phyloP scores from a whole-genome alignment of 2,113 vertebrate species.

The Sarotherodon lohbergeri region DNA sequence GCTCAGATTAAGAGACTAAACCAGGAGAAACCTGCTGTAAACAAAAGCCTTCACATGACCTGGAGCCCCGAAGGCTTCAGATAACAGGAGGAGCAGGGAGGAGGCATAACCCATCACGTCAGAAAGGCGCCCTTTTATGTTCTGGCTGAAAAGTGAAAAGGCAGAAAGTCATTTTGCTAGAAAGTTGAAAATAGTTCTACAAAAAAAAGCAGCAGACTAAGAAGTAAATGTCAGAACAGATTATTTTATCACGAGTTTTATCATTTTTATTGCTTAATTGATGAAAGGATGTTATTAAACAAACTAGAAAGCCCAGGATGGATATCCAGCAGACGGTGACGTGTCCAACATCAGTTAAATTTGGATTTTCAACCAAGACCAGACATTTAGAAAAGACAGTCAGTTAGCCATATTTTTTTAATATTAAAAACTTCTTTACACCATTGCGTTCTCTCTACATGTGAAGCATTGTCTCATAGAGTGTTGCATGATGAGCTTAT shows the following conservation, averaged over 20 bases:
- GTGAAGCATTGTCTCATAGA: neutral
- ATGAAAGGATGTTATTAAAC: neutral
- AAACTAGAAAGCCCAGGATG: neutral
- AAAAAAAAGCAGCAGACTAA: neutral
- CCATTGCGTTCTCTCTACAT: neutral
- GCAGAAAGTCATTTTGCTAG: neutral
- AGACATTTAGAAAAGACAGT: neutral
- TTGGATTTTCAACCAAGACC: neutral
- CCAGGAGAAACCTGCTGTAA: neutral
- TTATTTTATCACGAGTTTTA: accelerated
- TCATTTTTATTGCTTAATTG: neutral
- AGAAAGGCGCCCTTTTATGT: neutral
- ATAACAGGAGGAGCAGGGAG: neutral
- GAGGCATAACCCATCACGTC: accelerated
- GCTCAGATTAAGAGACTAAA: neutral
- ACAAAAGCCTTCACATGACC: neutral
- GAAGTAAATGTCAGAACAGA: neutral
- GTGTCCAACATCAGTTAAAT: accelerated
- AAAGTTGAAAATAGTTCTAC: neutral
- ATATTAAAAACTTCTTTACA: neutral
- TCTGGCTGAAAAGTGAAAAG: neutral
- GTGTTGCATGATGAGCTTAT: neutral
- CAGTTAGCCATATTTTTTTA: neutral
- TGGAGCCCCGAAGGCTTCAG: neutral
- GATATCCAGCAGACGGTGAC: neutral